These are phyloP conservation scores for Neomonachus schauinslandi DNA, from an alignment of 2,113 vertebrate species.

Conservation along the genomic window DNA sequence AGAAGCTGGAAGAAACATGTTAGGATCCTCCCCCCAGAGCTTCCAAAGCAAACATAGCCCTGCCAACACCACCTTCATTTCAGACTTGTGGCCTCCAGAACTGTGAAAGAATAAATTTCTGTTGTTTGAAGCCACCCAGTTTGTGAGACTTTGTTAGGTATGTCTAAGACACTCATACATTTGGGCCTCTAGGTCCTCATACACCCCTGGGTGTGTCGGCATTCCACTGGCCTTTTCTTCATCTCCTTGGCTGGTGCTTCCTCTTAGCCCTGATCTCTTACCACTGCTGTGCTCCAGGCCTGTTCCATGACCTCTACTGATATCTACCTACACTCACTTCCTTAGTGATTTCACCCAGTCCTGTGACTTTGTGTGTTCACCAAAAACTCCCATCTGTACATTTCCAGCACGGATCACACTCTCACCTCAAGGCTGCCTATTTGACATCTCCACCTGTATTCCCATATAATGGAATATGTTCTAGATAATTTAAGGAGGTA, in stretches of 20 bases:
- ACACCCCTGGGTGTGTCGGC: not conserved
- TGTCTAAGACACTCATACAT: not conserved
- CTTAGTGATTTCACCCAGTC: not conserved
- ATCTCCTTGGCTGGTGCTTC: not conserved
- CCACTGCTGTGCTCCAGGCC: not conserved
- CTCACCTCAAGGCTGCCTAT: not conserved
- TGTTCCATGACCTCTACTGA: not conserved
- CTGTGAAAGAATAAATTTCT: not conserved
- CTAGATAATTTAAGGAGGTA: not conserved
- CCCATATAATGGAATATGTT: not conserved
- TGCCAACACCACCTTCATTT: not conserved
- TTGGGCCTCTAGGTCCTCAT: not conserved
- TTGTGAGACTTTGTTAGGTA: not conserved
- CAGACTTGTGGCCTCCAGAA: not conserved
- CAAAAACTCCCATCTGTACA: not conserved
- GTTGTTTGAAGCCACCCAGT: not conserved
- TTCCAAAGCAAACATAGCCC: not conserved
- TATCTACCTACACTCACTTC: not conserved
- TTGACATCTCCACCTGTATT: not conserved
- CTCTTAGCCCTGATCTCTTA: not conserved
- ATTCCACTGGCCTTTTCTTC: not conserved
- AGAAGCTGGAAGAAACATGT: not conserved
- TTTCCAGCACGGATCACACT: not conserved
- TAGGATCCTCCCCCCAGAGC: not conserved
- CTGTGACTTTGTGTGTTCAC: not conserved